phyloP scores from a whole-genome alignment of 2,113 vertebrate genomes.

The Myrmecobius fasciatus region DNA sequence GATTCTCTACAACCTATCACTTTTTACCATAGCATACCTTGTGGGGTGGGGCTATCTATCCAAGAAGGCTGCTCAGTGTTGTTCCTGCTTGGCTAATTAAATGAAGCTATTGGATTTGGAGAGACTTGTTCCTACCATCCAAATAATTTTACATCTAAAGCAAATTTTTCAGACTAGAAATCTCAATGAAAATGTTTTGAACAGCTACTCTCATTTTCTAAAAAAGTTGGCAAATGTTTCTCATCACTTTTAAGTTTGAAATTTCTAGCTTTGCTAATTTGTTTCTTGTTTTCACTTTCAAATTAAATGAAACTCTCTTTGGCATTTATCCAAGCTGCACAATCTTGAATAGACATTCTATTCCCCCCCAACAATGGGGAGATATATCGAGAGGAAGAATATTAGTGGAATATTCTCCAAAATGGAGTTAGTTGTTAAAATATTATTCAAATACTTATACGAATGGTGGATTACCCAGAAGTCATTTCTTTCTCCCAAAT shows the following conservation, averaged over 20 bases:
- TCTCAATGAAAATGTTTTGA: constrained; percentile 22
- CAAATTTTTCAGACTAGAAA: constrained; percentile 7
- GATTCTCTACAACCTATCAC: not conserved
- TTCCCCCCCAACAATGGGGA: not conserved
- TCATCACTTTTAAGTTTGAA: constrained; percentile 16
- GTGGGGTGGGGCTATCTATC: not conserved
- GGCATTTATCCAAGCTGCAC: not conserved
- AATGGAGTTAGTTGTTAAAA: not conserved
- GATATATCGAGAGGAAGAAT: not conserved
- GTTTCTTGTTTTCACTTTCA: constrained; percentile 10
- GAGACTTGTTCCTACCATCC: not conserved
- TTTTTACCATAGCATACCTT: not conserved
- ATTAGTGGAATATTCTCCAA: constrained; percentile 24
- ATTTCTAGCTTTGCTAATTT: not conserved
- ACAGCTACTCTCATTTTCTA: constrained; percentile 7
- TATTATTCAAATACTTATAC: not conserved
- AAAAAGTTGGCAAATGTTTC: constrained; percentile 17
- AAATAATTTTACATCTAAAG: not conserved
- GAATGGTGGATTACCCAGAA: not conserved
- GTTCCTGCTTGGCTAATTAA: not conserved
- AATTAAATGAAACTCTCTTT: not conserved
- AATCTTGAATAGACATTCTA: not conserved
- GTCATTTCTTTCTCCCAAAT: not conserved
- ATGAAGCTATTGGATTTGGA: not conserved
- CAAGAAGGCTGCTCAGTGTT: not conserved